Conservation (phyloP, 2,888 invertebrate species). For the Trissolcus brochymenae region DNA sequence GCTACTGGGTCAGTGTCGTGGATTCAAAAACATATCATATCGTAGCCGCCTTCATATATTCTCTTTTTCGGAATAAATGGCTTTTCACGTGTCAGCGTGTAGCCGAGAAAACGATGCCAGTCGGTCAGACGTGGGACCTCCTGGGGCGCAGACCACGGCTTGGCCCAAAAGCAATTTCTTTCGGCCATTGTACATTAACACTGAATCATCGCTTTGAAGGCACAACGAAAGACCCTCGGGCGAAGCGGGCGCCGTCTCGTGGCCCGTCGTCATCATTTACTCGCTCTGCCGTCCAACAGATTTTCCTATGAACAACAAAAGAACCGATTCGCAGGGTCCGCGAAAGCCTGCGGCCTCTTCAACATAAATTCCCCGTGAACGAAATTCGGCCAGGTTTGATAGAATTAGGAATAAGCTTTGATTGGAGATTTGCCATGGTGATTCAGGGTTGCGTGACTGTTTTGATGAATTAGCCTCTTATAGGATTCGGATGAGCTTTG, state of each 20-base stretch:
- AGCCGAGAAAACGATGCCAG: conserved; percentile 46
- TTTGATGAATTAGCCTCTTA: conserved; percentile 16
- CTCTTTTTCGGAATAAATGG: conserved; percentile 53
- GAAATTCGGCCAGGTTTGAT: conserved; percentile 13
- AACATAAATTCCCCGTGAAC: conserved; percentile 22
- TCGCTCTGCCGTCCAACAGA: conserved; percentile 57
- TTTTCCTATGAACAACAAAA: conserved; percentile 61
- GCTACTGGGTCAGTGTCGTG: conserved; percentile 10
- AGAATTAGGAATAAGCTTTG: conserved; percentile 5
- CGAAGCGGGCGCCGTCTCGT: conserved; percentile 51
- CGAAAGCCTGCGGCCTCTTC: neutral
- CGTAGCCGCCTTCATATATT: neutral
- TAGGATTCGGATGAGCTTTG: conserved; percentile 2
- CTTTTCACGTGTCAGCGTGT: conserved; percentile 59
- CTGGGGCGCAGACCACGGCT: conserved; percentile 66
- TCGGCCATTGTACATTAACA: conserved; percentile 71
- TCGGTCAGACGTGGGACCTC: conserved; percentile 64
- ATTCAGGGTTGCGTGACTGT: conserved; percentile 5
- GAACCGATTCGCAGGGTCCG: conserved; percentile 3
- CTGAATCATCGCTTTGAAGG: conserved; percentile 69
- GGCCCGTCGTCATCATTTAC: conserved; percentile 65
- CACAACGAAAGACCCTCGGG: conserved; percentile 70
- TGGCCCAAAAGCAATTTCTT: conserved; percentile 69
- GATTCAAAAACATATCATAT: neutral
- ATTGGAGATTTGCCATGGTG: conserved; percentile 26